Base-by-base conservation (phyloP, 2,888 invertebrate species). In the Branchellion lobata region DNA sequence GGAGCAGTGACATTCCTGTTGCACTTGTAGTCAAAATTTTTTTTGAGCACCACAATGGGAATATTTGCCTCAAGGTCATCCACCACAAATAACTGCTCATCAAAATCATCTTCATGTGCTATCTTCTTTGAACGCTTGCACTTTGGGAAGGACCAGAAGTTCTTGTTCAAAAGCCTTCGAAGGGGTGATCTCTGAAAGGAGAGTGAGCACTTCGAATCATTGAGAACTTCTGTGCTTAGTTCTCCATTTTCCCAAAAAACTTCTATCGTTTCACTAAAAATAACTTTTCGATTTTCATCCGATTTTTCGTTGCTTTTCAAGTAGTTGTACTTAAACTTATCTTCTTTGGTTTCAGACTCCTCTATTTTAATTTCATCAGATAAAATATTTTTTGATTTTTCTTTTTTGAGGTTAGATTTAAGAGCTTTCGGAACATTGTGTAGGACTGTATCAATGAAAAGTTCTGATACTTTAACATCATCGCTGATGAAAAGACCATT, bases 41-140 rank as follows among this genome's bases (percentile, higher is more conserved):
- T 77, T 65, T 77, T 77, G n/a, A 77, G 24, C 18, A 77, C 65
- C 14, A 77, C 57, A 21, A 77, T 77, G 3, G 77, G 77, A 29
- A 77, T 34, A 24, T 77, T 65, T 29, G 57, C 57, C 3, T 77
- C 33, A 18, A 77, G n/a, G 5, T 77, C 36, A 11, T 53, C 77
- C 11, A 61, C 33, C n/a, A 77, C 61, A 65, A 33, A 77, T 34
- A 61, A 36, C 33, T 69, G 18, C 2, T 69, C 69, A 31, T 34
- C 69, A 29, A n/a, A 14, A 8, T 69, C 69, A 18, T 31, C 31
- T 27, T 77, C 77, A 14, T 57, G 5, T 57, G 61, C 3, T 8
- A 24, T 18, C 21, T 57, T 57, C 21, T 57, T 57, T 8, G 61
- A 57, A 18, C 61, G 61, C 21, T 57, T 57, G 40, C 5, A 40